A percentile compares a stretch with the other conserved stretches of the same genome.
Evolutionary conservation across 2,888 invertebrate genomes (phyloP).

Genomic region (Cactoblastis cactorum): DNA sequence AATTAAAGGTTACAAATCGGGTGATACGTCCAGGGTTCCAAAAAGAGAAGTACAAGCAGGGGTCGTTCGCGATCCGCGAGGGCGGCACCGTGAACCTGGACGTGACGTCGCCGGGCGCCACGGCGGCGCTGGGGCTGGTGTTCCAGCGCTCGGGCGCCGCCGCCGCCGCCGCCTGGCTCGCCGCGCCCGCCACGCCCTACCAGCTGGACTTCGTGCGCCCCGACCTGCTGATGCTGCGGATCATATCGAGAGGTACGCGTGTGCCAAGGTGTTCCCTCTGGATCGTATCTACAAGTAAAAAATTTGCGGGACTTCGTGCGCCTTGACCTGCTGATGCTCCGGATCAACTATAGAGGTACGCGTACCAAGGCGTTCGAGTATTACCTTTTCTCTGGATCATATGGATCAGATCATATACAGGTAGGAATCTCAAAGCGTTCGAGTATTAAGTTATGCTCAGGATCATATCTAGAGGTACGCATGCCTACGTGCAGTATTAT

Average conservation of each 20-base stretch:
- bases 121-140: slow-evolving; percentile 95
- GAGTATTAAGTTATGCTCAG: no score
- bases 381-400: no score
- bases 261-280: no score
- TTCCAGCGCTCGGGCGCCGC: slow-evolving; percentile 91
- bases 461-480: no score
- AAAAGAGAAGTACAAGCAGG: slow-evolving; percentile 92
- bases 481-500: no score
- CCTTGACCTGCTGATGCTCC: slow-evolving; percentile 92
- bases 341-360: slow-evolving; percentile 87
- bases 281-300: no score
- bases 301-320: slow-evolving; percentile 89
- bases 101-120: slow-evolving; percentile 97
- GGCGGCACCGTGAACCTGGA: slow-evolving; percentile 95
- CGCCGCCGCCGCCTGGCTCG: slow-evolving; percentile 94
- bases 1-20: no score
- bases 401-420: no score
- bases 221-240: slow-evolving; percentile 91
- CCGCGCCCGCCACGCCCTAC: slow-evolving; percentile 93
- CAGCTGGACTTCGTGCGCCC: slow-evolving; percentile 94
- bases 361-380: no score
- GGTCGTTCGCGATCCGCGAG: slow-evolving; percentile 93
- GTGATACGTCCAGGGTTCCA: slow-evolving; percentile 84
- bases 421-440: no score
- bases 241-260: slow-evolving; percentile 85